A percentile compares a stretch with the other conserved stretches of the same genome.
phyloP scores from a whole-genome alignment of 2,888 invertebrate genomes.

The Drymonia ruficornis region DNA sequence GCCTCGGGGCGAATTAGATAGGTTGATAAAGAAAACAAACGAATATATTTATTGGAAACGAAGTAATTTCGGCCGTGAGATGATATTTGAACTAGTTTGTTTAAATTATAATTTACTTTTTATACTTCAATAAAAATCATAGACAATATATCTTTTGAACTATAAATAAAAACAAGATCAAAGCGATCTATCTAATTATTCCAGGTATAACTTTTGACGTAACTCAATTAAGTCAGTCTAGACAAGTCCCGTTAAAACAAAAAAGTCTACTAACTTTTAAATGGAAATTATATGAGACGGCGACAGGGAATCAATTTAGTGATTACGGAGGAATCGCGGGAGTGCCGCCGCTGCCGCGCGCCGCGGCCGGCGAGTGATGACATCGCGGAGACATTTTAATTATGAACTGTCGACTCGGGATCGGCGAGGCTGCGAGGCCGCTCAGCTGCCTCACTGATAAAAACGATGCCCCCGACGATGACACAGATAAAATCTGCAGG shows the following conservation, averaged over 20 bases:
- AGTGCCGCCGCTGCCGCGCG: slow-evolving; percentile 47
- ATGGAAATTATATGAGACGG: slow-evolving; percentile 60
- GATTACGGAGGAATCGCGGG: slow-evolving; percentile 61
- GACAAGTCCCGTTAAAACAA: slow-evolving; percentile 26
- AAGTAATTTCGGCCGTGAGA: too few species aligned
- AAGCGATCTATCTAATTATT: slow-evolving; percentile 12
- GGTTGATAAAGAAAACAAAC: too few species aligned
- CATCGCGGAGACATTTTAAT: slow-evolving; percentile 80
- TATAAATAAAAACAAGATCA: slow-evolving; percentile 17
- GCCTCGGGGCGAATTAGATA: too few species aligned
- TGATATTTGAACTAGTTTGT: too few species aligned
- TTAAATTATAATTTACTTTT: neutral
- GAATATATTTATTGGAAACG: too few species aligned
- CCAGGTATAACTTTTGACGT: slow-evolving; percentile 18
- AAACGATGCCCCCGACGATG: slow-evolving; percentile 65
- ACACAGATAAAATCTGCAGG: slow-evolving; percentile 75
- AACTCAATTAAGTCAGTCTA: slow-evolving; percentile 16
- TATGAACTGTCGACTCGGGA: slow-evolving; percentile 75
- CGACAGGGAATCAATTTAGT: slow-evolving; percentile 77
- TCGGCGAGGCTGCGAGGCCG: slow-evolving; percentile 53
- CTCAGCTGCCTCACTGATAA: slow-evolving; percentile 64
- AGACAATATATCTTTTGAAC: too few species aligned
- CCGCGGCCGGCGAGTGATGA: slow-evolving; percentile 59
- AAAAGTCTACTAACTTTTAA: slow-evolving; percentile 48
- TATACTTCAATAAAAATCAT: neutral